phyloP scores from a whole-genome alignment of 2,797 vertebrate genomes.

The Sebastes matsubarae region DNA sequence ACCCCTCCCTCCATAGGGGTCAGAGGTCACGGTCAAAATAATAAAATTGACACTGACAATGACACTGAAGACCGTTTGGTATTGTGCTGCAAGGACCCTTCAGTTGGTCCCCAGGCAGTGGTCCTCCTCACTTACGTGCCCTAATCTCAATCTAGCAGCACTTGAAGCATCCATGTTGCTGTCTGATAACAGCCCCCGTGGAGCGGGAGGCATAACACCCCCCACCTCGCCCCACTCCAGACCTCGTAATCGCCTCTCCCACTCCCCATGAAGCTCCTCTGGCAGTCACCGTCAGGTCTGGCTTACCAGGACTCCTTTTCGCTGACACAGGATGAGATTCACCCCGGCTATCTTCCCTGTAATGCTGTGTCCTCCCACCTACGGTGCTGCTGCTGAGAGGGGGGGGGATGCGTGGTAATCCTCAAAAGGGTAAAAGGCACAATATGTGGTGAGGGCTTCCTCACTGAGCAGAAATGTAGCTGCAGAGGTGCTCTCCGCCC shows the following conservation, averaged over 20 bases:
- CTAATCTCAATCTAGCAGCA: conserved; percentile 40
- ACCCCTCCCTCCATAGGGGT: no score
- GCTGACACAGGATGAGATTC: conserved; percentile 37
- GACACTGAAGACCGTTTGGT: background rate
- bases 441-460: conserved; percentile 15
- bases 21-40: conserved; percentile 1
- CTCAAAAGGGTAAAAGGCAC: conserved; percentile 36
- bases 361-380: conserved; percentile 31
- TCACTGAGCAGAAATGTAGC: conserved; percentile 14
- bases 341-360: conserved; percentile 9
- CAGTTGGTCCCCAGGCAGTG: background rate
- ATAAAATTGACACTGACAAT: background rate
- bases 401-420: conserved; percentile 32
- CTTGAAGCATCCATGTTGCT: conserved; percentile 31
- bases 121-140: conserved; percentile 6
- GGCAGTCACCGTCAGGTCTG: conserved; percentile 29
- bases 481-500: background rate
- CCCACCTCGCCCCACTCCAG: conserved; percentile 18
- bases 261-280: conserved; percentile 32
- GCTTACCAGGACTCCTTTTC: conserved; percentile 30
- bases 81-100: conserved; percentile 14
- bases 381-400: conserved; percentile 30
- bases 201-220: conserved; percentile 27
- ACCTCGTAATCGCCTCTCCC: conserved; percentile 31
- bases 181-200: conserved; percentile 54